Conservation (phyloP, 2,113 vertebrate species). For the Atractosteus spatula region DNA sequence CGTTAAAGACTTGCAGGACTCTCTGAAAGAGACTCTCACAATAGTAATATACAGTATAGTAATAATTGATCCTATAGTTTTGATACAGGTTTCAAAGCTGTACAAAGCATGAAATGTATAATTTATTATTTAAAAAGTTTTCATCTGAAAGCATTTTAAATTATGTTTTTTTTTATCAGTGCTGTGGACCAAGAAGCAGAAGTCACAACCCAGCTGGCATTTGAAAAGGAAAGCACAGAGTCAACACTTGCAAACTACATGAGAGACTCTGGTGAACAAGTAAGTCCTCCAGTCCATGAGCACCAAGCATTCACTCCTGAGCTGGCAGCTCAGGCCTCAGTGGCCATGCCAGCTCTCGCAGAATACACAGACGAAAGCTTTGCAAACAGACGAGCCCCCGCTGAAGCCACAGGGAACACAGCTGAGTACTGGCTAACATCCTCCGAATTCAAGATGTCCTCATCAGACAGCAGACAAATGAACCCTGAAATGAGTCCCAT, state of each 20-base stretch:
- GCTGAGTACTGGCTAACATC: slow-evolving; percentile 25
- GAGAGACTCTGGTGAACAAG: slow-evolving; percentile 56
- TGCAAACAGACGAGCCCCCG: slow-evolving; percentile 35
- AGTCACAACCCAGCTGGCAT: slow-evolving; percentile 44
- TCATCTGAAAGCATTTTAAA: not conserved
- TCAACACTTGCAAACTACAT: slow-evolving; percentile 10
- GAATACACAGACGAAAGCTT: not conserved
- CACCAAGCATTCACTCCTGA: slow-evolving; percentile 56
- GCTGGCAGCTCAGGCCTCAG: slow-evolving; percentile 43
- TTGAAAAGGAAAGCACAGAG: slow-evolving; percentile 47
- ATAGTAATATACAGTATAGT: too few relatives aligned
- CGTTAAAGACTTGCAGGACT: too few relatives aligned
- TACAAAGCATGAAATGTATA: too few relatives aligned
- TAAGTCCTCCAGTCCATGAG: slow-evolving; percentile 69
- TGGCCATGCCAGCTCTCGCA: slow-evolving; percentile 31
- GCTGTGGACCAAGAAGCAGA: not conserved
- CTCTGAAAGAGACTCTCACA: too few relatives aligned
- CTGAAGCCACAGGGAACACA: slow-evolving; percentile 21
- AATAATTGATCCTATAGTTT: too few relatives aligned
- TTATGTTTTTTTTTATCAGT: slow-evolving; percentile 36
- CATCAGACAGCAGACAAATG: not conserved
- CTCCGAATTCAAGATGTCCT: slow-evolving; percentile 32
- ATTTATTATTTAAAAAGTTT: too few relatives aligned
- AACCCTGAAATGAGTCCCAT: not conserved
- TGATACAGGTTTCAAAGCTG: too few relatives aligned